Evolutionary conservation across 1,140 invertebrate species (phyloP).

Genomic region (Plectus sambesii): DNA sequence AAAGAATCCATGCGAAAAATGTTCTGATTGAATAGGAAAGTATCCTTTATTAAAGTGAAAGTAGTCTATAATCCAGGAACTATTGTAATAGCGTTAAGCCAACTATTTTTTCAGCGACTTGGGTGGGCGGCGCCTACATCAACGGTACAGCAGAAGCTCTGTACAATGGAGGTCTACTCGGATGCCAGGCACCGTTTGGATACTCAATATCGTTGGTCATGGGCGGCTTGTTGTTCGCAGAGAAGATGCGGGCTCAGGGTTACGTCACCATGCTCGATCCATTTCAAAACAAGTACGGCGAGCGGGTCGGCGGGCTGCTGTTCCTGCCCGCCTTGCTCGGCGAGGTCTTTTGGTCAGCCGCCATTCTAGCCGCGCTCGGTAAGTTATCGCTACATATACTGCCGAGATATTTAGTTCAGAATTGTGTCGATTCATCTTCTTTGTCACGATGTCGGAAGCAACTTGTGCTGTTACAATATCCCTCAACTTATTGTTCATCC

Average conservation of each 20-base stretch:
- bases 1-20: no score
- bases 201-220: constrained; percentile 74
- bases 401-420: no score
- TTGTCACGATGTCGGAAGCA: no score
- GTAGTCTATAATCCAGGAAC: no score
- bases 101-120: constrained; percentile 72
- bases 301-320: constrained; percentile 85
- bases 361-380: constrained; percentile 84
- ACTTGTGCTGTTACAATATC: no score
- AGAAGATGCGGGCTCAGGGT: constrained; percentile 87
- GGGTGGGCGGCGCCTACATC: constrained; percentile 97
- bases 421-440: no score
- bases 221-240: constrained; percentile 95
- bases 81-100: no score
- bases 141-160: constrained; percentile 94
- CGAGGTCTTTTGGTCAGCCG: constrained; percentile 94
- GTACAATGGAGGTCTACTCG: constrained; percentile 68
- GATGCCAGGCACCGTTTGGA: constrained; percentile 94
- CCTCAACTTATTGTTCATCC: no score
- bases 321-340: constrained; percentile 91
- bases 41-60: no score
- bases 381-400: no score
- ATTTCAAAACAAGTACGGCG: constrained; percentile 77
- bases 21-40: no score
- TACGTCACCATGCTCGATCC: constrained; percentile 99